Evolutionary conservation across 1,140 invertebrate species (phyloP).

Genomic region (Drosophila ogumai): DNA sequence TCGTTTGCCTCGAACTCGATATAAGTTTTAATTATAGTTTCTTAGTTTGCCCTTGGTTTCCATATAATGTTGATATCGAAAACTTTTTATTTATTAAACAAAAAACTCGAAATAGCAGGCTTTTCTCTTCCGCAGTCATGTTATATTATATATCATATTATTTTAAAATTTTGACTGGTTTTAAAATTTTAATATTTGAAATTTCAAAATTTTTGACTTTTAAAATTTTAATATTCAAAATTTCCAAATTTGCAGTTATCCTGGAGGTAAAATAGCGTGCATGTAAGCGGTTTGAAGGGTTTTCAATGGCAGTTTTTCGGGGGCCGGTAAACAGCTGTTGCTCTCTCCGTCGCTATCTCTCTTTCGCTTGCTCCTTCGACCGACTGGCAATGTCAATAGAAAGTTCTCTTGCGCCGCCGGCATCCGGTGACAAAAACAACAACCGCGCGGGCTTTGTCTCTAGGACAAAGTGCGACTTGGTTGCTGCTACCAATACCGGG

Average conservation of each 20-base stretch:
- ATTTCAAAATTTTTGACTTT: neutral
- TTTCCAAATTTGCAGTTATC: neutral
- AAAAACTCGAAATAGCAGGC: neutral
- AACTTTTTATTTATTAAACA: neutral
- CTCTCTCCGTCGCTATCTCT: constrained; percentile 9
- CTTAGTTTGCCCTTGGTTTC: neutral
- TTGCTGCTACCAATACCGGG: constrained; percentile 42
- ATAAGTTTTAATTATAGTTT: neutral
- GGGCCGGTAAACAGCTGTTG: constrained; percentile 59
- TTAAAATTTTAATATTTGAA: neutral
- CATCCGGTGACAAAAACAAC: constrained; percentile 29
- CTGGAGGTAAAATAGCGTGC: neutral
- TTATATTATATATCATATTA: neutral
- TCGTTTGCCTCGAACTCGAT: neutral
- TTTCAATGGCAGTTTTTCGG: constrained; percentile 11
- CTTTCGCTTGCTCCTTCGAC: neutral
- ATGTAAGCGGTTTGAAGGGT: neutral
- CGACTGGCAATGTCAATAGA: constrained; percentile 19
- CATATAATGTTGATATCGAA: neutral
- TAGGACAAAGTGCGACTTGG: constrained; percentile 67
- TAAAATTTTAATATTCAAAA: neutral
- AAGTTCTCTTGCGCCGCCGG: constrained; percentile 32
- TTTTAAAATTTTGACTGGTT: neutral
- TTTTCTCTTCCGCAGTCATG: neutral
- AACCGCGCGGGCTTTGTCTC: constrained; percentile 34